Evolutionary conservation across 53 echinoderm and acorn worm genomes (phyloP).

Genomic region (Echinarachnius parma): DNA sequence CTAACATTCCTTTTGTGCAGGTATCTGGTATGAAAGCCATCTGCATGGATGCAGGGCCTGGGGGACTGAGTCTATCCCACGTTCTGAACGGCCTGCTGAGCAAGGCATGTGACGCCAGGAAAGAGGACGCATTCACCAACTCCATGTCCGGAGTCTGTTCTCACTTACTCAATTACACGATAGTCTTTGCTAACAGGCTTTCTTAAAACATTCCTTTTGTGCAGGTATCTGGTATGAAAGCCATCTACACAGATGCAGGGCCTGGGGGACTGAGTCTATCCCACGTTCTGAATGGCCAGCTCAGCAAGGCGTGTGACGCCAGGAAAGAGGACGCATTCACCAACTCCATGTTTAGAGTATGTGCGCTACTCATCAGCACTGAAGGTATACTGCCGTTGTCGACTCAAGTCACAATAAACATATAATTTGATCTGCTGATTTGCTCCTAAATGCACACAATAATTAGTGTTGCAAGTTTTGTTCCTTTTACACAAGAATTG

Average conservation of each 20-base stretch:
- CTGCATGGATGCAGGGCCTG: slow-evolving; percentile 83
- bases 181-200: too few species aligned
- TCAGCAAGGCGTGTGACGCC: slow-evolving; percentile 68
- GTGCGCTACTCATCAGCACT: slow-evolving; percentile 76
- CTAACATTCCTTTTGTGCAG: slow-evolving; percentile 41
- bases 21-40: slow-evolving; percentile 97
- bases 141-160: slow-evolving; percentile 89
- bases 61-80: slow-evolving; percentile 72
- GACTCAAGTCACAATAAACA: too few species aligned
- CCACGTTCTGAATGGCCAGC: slow-evolving; percentile 78
- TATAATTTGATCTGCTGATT: too few species aligned
- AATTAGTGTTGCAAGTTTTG: too few species aligned
- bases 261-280: slow-evolving; percentile 76
- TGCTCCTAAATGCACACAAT: too few species aligned
- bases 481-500: too few species aligned
- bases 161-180: too few species aligned
- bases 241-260: slow-evolving; percentile 88
- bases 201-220: neutral
- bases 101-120: slow-evolving; percentile 64
- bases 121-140: slow-evolving; percentile 80
- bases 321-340: slow-evolving; percentile 77
- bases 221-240: slow-evolving; percentile 95
- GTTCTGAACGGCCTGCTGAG: slow-evolving; percentile 80
- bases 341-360: slow-evolving; percentile 85
- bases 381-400: slow-evolving; percentile 77